Conservation (phyloP, 2,888 invertebrate genomes). For the Apomyelois bistriatella region DNA sequence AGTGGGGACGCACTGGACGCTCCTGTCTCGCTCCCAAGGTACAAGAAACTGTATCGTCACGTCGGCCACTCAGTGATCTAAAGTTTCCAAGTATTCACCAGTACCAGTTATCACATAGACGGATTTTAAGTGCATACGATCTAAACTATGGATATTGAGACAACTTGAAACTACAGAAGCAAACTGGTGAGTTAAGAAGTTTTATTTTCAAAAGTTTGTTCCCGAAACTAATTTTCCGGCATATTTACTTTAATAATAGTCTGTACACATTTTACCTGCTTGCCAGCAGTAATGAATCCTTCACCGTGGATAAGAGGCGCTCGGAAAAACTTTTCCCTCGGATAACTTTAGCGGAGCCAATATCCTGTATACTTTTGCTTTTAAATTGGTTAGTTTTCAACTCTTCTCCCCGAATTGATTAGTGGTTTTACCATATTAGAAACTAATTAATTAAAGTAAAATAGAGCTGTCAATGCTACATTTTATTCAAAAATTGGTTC, state of each 20-base stretch:
- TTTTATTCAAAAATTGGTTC: no score
- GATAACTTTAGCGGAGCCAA: slow-evolving; percentile 39
- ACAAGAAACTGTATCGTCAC: slow-evolving; percentile 36
- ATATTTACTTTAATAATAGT: not conserved
- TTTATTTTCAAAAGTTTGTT: slow-evolving; percentile 19
- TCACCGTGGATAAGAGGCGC: slow-evolving; percentile 26
- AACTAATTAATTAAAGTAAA: no score
- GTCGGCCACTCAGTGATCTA: slow-evolving; percentile 34
- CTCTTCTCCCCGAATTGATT: slow-evolving; percentile 14
- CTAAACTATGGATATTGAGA: slow-evolving; percentile 52
- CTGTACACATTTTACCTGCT: slow-evolving; percentile 23
- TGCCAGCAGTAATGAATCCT: slow-evolving; percentile 34
- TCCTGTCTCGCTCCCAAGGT: slow-evolving; percentile 36
- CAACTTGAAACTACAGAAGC: slow-evolving; percentile 43
- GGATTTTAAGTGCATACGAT: slow-evolving; percentile 41
- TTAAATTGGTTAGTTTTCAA: slow-evolving; percentile 26
- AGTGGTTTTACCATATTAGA: not conserved
- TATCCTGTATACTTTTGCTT: slow-evolving; percentile 33
- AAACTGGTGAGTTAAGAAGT: slow-evolving; percentile 43
- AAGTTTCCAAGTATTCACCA: slow-evolving; percentile 40
- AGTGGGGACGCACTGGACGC: slow-evolving; percentile 60
- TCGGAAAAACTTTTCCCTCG: slow-evolving; percentile 39
- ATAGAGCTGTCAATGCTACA: no score
- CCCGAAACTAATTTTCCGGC: slow-evolving; percentile 22
- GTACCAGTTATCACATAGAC: slow-evolving; percentile 33